These are phyloP conservation scores for Harpalus rubripes DNA, from an alignment of 2,888 invertebrate genomes.

Conservation along the genomic window DNA sequence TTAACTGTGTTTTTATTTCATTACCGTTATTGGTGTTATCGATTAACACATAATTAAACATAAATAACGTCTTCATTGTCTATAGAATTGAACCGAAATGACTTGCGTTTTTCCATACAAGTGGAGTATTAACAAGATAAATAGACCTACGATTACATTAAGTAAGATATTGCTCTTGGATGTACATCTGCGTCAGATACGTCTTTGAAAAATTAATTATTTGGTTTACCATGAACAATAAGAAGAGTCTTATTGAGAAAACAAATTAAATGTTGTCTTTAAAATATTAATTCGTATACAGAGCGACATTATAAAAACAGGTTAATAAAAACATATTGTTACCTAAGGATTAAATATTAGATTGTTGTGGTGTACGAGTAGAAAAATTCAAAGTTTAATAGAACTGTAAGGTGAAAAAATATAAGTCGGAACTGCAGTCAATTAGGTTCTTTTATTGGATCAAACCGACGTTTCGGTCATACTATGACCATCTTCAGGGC, in stretches of 20 bases:
- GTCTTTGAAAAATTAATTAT: constrained; percentile 31
- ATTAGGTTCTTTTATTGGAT: too few relatives aligned
- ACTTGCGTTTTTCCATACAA: constrained; percentile 14
- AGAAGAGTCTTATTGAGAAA: neutral
- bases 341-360: too few relatives aligned
- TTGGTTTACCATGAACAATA: neutral
- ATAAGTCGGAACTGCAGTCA: too few relatives aligned
- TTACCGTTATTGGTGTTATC: constrained; percentile 29
- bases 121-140: constrained; percentile 23
- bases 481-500: too few relatives aligned
- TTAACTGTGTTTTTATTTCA: constrained; percentile 21
- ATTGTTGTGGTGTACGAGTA: too few relatives aligned
- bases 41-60: constrained; percentile 41
- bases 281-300: too few relatives aligned
- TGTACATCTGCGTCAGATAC: constrained; percentile 11
- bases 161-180: constrained; percentile 20
- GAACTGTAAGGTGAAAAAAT: too few relatives aligned
- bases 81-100: neutral
- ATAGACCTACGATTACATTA: constrained; percentile 34
- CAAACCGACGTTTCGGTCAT: too few relatives aligned
- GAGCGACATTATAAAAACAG: too few relatives aligned
- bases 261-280: neutral
- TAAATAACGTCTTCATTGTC: constrained; percentile 40
- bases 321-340: too few relatives aligned
- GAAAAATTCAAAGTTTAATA: too few relatives aligned